Evolutionary conservation across 2,113 vertebrate species (phyloP), one percentile per base, ranked within the genome.

Genomic region (Plectropomus leopardus): DNA sequence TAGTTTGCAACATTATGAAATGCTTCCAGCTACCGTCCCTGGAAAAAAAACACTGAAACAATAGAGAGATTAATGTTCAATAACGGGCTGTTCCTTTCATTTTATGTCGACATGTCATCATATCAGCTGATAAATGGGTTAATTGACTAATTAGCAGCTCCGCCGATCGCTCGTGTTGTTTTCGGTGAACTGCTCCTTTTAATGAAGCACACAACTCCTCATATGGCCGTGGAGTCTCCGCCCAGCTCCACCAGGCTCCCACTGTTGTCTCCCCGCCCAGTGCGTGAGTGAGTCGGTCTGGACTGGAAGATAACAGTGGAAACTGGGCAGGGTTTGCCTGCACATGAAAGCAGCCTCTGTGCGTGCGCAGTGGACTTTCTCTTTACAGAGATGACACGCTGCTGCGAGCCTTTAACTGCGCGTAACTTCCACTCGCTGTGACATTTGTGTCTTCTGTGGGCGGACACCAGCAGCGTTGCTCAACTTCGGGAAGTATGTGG

Each of bases 401-500:
- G 72, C 44, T 16, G 36, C 30, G 16, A 36, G 54, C 45, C 59
- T 76, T 42, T 21, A 34, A 42, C 50, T 53, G 63, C 47, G 53
- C 69, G 6, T 19, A 60, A 73, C 64, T 76, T 67, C 14, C 7
- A 21, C 28, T 74, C 6, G 1, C 16, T 13, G 71, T 58, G 68
- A 57, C 60, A 17, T 24, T 30, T n/a, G 40, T 24, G 63, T 55
- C 57, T 13, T 48, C 65, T 30, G 79, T 58, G 76, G 69, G 80
- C 82, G n/a, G 63, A 75, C 59, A 32, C 64, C 48, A 69, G 64
- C 63, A 8, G 34, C 76, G 74, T 76, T 79, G 87, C 63, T 50
- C 69, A 93, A 94, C 92, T 94, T 92, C 68, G 77, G 69, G 86
- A 89, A 91, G 82, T 86, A 51, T 64, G 78, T 54, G 60, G 65